Evolutionary conservation across 2,888 invertebrate genomes (phyloP).

Genomic region (Eurois occulta): DNA sequence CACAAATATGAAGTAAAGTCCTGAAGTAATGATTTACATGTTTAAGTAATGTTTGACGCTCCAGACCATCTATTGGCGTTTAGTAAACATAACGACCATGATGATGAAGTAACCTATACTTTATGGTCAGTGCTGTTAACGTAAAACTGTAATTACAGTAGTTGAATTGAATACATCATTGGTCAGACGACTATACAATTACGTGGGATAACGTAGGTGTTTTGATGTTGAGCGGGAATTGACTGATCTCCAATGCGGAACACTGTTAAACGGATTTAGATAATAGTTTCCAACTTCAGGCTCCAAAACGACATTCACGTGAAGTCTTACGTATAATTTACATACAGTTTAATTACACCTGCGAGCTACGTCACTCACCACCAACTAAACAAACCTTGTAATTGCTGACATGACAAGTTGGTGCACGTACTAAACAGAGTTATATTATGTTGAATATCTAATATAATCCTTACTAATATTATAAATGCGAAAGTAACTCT

Average conservation of each 20-base stretch:
- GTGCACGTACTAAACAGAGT: constrained; percentile 24
- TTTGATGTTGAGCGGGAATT: constrained; percentile 33
- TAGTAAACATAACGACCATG: constrained; percentile 52
- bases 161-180: constrained; percentile 3
- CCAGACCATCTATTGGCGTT: constrained; percentile 19
- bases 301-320: neutral
- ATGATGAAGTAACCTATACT: constrained; percentile 21
- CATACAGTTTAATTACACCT: constrained; percentile 20
- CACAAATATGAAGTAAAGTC: neutral
- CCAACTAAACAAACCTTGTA: constrained; percentile 43
- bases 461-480: too few species aligned
- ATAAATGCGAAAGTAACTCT: too few species aligned
- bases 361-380: constrained; percentile 49
- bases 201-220: constrained; percentile 14
- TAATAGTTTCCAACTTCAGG: neutral
- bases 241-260: constrained; percentile 26
- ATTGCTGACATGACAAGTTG: constrained; percentile 29
- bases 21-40: neutral
- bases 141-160: constrained; percentile 34
- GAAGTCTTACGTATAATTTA: constrained; percentile 16
- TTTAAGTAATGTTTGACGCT: constrained; percentile 12
- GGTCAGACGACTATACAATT: constrained; percentile 8
- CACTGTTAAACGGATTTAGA: constrained; percentile 37
- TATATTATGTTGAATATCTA: constrained; percentile 38
- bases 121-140: constrained; percentile 17